These are phyloP conservation scores for Balaenoptera acutorostrata DNA, from an alignment of 2,113 vertebrate genomes.

Conservation along the genomic window DNA sequence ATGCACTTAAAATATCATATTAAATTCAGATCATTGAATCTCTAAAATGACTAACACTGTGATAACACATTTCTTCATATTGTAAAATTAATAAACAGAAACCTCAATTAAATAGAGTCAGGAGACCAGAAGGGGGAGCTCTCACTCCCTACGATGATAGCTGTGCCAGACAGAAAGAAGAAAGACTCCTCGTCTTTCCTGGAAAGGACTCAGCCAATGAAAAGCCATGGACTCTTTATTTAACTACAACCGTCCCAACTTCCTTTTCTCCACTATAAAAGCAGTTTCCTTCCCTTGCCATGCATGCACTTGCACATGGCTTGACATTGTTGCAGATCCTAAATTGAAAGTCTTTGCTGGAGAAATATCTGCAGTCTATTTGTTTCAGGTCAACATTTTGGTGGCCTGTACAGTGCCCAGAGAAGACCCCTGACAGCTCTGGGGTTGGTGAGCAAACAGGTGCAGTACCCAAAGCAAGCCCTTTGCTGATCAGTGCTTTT, in stretches of 20 bases:
- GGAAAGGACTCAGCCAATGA: background rate
- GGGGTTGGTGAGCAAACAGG: background rate
- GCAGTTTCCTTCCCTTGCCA: background rate
- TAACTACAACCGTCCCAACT: background rate
- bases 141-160: background rate
- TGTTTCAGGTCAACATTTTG: background rate
- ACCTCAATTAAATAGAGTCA: background rate
- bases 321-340: background rate
- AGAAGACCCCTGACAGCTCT: background rate
- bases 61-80: background rate
- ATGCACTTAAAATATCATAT: background rate
- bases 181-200: background rate
- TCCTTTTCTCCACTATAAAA: background rate
- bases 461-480: background rate
- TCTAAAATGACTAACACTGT: background rate
- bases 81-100: background rate
- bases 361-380: background rate
- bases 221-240: background rate
- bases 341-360: background rate
- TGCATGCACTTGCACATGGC: background rate
- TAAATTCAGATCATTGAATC: slow-evolving; percentile 2
- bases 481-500: background rate
- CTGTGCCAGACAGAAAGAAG: background rate
- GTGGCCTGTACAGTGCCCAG: background rate
- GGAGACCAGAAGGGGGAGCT: background rate